Conservation (phyloP, 1,140 invertebrate species). For the Hormaphis cornu region DNA sequence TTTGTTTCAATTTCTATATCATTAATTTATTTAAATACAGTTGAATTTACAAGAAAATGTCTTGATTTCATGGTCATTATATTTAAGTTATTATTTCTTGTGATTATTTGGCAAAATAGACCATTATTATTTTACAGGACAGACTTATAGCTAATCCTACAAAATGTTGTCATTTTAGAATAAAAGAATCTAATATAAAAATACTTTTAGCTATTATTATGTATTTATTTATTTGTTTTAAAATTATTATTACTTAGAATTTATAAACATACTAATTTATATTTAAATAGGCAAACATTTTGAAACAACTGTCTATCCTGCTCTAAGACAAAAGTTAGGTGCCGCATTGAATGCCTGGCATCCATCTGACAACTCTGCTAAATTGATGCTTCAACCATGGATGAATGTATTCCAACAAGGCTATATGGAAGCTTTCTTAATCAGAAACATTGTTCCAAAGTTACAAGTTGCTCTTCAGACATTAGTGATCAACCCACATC, state of each 20-base stretch:
- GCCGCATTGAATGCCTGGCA: slow-evolving; percentile 82
- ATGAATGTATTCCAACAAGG: slow-evolving; percentile 68
- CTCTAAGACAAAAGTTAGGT: slow-evolving; percentile 83
- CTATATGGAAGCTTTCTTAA: slow-evolving; percentile 74
- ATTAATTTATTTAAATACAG: no score
- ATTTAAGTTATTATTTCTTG: no score
- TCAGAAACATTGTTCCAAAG: slow-evolving; percentile 87
- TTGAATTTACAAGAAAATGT: no score
- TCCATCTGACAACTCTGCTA: slow-evolving; percentile 82
- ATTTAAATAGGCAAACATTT: slow-evolving; percentile 49
- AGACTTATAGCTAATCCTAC: no score
- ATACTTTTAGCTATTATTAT: no score
- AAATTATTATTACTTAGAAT: not conserved
- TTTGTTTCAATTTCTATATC: no score
- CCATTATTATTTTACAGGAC: no score
- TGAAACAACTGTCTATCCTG: slow-evolving; percentile 76
- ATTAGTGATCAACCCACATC: slow-evolving; percentile 76
- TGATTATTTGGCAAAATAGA: no score
- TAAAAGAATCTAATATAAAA: no score
- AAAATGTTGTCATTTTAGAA: no score
- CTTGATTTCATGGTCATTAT: no score
- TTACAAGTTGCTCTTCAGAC: slow-evolving; percentile 61
- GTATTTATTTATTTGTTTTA: not conserved
- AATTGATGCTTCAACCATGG: slow-evolving; percentile 89
- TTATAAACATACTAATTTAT: slow-evolving; percentile 12